Conservation (phyloP, 2,797 vertebrate genomes). For the Naso thynnoides region DNA sequence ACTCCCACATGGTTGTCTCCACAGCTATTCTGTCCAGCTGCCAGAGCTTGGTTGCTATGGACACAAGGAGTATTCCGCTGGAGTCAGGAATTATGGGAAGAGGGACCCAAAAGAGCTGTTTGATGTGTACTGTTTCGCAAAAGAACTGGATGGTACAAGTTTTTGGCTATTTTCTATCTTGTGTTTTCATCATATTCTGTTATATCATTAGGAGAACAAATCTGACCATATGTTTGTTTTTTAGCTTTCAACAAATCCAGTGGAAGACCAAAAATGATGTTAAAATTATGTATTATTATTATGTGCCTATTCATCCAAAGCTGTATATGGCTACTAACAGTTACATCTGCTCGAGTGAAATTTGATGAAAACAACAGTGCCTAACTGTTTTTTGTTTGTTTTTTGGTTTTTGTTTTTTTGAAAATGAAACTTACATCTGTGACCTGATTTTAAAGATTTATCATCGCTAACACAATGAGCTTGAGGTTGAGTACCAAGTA, state of each 20-base stretch:
- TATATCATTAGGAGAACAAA: constrained; percentile 15
- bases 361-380: neutral
- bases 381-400: neutral
- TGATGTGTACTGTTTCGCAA: constrained; percentile 94
- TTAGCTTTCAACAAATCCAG: neutral
- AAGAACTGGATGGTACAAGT: constrained; percentile 88
- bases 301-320: too few relatives aligned
- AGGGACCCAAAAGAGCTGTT: constrained; percentile 90
- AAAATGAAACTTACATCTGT: neutral
- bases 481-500: neutral
- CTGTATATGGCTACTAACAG: neutral
- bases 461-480: neutral
- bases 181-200: constrained; percentile 37
- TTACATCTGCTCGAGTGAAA: neutral
- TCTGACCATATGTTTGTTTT: neutral
- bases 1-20: constrained; percentile 57
- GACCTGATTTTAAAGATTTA: neutral
- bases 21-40: constrained; percentile 92
- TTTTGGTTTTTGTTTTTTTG: neutral
- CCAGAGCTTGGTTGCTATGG: constrained; percentile 95
- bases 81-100: constrained; percentile 93
- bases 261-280: neutral
- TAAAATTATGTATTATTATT: neutral
- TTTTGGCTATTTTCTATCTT: constrained; percentile 17
- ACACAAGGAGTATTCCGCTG: constrained; percentile 90